Evolutionary conservation across 2,113 vertebrate species (phyloP).

Genomic region (Prochilodus magdalenae): DNA sequence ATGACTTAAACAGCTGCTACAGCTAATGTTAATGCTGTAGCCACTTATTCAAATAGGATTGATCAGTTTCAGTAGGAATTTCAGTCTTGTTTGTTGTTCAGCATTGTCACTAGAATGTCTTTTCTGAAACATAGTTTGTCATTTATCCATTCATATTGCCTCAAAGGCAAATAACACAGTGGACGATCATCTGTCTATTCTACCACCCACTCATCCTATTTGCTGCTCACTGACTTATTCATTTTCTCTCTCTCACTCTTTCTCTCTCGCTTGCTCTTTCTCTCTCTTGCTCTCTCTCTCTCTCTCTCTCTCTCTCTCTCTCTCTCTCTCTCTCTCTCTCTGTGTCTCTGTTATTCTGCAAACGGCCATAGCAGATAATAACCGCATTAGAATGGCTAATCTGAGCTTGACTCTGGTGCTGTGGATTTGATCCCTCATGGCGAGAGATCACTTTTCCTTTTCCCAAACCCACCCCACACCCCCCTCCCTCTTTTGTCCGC

Average conservation of each 20-base stretch:
- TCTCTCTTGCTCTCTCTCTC: conserved; percentile 21
- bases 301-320: neutral
- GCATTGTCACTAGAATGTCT: neutral
- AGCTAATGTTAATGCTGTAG: too few relatives aligned
- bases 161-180: neutral
- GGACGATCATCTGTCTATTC: neutral
- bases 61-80: too few relatives aligned
- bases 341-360: conserved; percentile 10
- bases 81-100: neutral
- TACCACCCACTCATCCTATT: neutral
- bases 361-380: conserved; percentile 11
- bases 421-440: conserved; percentile 20
- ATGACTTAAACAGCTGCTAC: too few relatives aligned
- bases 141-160: neutral
- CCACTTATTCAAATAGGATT: too few relatives aligned
- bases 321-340: conserved; percentile 3
- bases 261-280: neutral
- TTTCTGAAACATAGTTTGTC: neutral
- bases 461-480: neutral
- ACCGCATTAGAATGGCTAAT: conserved; percentile 39
- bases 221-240: neutral
- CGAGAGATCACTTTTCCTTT: conserved; percentile 10
- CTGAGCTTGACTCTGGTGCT: conserved; percentile 39
- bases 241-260: too few relatives aligned
- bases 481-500: neutral